Base-by-base conservation (phyloP, 2,797 vertebrate genomes). In the Malacoctenus gilli region DNA sequence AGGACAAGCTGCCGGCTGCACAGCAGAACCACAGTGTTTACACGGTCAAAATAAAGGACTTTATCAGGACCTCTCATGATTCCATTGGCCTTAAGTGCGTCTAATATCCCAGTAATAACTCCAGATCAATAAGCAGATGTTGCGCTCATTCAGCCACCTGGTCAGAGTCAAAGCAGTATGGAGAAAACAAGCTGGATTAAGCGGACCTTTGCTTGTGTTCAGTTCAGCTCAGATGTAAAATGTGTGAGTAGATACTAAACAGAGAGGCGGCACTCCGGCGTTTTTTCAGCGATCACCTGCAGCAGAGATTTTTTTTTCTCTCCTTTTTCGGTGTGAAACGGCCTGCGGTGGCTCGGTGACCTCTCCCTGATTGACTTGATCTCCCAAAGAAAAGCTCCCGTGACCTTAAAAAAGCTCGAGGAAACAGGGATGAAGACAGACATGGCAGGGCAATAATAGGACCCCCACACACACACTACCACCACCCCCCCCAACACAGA, bases 351-450 rank as follows among this genome's bases (percentile, higher is more conserved):
- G 31, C 42, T 71, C 44, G 4, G 51, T 77, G 79, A 84, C 75
- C 82, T 58, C 22, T n/a, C 53, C 10, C 5, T 55, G 76, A 81
- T 72, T 79, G 69, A 85, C 64, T 61, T 58, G 49, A 80, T 72
- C 47, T 62, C 39, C 50, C 4, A 32, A 30, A 68, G 60, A 72
- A 80, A 75, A 83, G 64, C 68, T 73, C 53, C 64, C 51, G 20
- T 75, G 77, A 81, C 71, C 73, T 63, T 22, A n/a, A 34, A 31
- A 74, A 69, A 61, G 52, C 75, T 75, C 2, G 34, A 72, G 73
- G 77, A 84, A 83, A 80, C 40, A 15, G 40, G 59, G 65, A 68
- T 67, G 68, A 78, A 71, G 72, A 72, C 63, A 65, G 72, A 77
- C 74, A 80, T 53, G 68, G 21, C 48, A 61, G 51, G 23, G n/a